Conservation (phyloP, 1,140 invertebrate genomes). For the Colletes gigas region DNA sequence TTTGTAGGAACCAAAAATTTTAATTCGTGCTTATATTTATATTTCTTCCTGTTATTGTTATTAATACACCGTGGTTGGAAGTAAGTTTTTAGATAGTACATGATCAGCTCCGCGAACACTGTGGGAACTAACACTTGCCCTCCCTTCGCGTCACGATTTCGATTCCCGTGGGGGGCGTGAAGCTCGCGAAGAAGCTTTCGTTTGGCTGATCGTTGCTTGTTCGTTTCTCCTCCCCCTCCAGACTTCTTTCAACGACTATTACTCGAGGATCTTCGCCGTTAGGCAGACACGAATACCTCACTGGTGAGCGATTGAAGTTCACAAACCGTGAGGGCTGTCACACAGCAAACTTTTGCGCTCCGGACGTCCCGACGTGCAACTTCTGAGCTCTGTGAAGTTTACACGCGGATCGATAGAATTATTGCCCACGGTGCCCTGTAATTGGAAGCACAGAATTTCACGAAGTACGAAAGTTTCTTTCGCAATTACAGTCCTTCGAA, state of each 20-base stretch:
- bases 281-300: neutral
- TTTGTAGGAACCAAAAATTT: too few species aligned
- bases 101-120: too few species aligned
- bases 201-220: neutral
- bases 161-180: neutral
- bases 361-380: neutral
- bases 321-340: neutral
- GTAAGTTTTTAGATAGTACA: too few species aligned
- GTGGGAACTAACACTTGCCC: too few species aligned
- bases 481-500: too few species aligned
- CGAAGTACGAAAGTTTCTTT: neutral
- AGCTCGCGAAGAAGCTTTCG: neutral
- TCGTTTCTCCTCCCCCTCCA: neutral
- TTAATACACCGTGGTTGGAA: too few species aligned
- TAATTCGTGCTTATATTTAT: too few species aligned
- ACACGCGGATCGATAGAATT: neutral
- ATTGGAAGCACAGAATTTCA: neutral
- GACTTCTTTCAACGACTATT: neutral
- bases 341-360: too few species aligned
- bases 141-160: conserved; percentile 39
- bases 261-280: neutral
- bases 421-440: neutral
- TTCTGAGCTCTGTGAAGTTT: neutral
- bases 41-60: too few species aligned
- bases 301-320: neutral